These are phyloP conservation scores for Gastrophryne carolinensis DNA, from an alignment of 2,797 vertebrate species.

Conservation along the genomic window DNA sequence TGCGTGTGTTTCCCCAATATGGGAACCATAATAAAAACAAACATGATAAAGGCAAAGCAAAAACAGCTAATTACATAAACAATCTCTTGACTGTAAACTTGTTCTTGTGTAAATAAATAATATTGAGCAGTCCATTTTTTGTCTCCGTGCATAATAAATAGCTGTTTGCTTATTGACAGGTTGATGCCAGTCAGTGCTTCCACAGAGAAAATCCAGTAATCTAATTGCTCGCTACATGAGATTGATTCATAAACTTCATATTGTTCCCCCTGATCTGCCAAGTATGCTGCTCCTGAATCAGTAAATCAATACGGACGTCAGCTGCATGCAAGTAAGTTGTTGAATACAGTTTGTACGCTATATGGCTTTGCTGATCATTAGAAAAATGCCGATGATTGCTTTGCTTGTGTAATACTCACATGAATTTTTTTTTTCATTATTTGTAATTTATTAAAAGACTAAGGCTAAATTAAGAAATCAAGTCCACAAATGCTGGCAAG, in stretches of 20 bases:
- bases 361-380: neutral
- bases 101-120: no score
- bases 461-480: no score
- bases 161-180: constrained; percentile 5
- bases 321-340: neutral
- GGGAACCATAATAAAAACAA: no score
- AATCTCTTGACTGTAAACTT: no score
- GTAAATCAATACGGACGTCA: neutral
- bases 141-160: neutral
- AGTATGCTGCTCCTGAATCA: constrained; percentile 1
- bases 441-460: no score
- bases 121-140: no score
- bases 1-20: no score
- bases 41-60: no score
- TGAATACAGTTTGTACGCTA: neutral
- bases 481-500: no score
- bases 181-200: neutral
- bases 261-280: constrained; percentile 4
- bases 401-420: neutral
- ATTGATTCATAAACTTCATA: neutral
- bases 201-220: neutral
- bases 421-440: neutral
- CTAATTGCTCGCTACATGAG: constrained; percentile 3
- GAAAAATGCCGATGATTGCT: neutral
- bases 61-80: no score